These are phyloP conservation scores for Galerucella pusilla DNA, from an alignment of 2,888 invertebrate genomes.

Conservation along the genomic window DNA sequence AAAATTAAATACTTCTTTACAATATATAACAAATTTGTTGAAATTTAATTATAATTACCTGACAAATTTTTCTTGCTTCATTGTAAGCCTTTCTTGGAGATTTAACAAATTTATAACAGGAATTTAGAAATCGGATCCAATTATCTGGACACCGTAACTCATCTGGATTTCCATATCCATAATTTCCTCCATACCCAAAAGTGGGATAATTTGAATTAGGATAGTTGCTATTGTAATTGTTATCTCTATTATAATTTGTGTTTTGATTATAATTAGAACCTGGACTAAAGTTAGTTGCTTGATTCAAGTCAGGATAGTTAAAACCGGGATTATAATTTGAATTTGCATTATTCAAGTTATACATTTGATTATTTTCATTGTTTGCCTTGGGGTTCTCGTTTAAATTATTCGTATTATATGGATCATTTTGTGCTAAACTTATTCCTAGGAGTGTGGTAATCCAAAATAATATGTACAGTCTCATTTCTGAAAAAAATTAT, in stretches of 20 bases:
- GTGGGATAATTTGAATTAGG: constrained; percentile 38
- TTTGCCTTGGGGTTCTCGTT: constrained; percentile 32
- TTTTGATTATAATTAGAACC: constrained; percentile 40
- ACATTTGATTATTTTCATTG: constrained; percentile 38
- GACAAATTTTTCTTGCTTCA: constrained; percentile 86
- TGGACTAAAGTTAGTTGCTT: constrained; percentile 32
- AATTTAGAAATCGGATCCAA: constrained; percentile 85
- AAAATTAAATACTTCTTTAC: too few species aligned
- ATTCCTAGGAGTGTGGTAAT: constrained; percentile 36
- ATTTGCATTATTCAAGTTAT: constrained; percentile 38
- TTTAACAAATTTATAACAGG: constrained; percentile 91
- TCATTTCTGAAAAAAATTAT: constrained; percentile 45
- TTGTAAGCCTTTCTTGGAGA: constrained; percentile 83
- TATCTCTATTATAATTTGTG: constrained; percentile 30
- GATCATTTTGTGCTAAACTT: constrained; percentile 44
- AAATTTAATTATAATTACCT: constrained; percentile 56
- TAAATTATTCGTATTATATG: constrained; percentile 36
- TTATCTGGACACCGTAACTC: constrained; percentile 79
- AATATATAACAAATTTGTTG: too few species aligned
- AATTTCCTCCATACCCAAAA: constrained; percentile 41
- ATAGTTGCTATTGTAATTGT: constrained; percentile 33
- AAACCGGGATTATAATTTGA: constrained; percentile 42
- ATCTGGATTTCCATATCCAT: constrained; percentile 54
- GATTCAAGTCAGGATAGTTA: constrained; percentile 37
- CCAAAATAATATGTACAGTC: constrained; percentile 39